phyloP scores from a whole-genome alignment of 2,797 vertebrate species.

The Falco rusticolus region DNA sequence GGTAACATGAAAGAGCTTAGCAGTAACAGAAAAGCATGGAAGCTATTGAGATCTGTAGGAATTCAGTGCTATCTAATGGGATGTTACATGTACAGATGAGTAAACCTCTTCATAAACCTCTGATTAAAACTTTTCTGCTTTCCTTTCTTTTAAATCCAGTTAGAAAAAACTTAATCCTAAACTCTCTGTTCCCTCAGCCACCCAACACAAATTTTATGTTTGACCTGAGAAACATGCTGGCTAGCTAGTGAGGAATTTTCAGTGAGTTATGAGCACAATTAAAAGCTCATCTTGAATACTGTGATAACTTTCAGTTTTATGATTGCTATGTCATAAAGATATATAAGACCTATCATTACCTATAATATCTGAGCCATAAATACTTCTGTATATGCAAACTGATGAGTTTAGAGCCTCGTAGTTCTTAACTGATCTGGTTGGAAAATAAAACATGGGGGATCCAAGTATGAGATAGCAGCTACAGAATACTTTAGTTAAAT shows the following conservation, averaged over 20 bases:
- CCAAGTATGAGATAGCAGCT: not conserved
- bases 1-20: not conserved
- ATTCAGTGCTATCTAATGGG: not conserved
- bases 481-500: not conserved
- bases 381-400: not conserved
- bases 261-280: constrained; percentile 28
- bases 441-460: not conserved
- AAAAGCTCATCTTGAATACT: not conserved
- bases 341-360: not conserved
- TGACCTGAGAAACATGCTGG: not conserved
- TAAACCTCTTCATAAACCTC: not conserved
- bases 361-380: constrained; percentile 25
- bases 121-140: not conserved
- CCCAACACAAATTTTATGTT: not conserved
- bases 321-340: not conserved
- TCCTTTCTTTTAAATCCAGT: not conserved
- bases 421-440: not conserved
- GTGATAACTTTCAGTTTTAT: constrained; percentile 28
- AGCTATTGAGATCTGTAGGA: not conserved
- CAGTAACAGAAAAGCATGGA: not conserved
- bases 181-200: not conserved
- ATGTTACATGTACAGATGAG: not conserved
- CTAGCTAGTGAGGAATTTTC: not conserved
- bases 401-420: not conserved
- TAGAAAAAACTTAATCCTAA: not conserved